Conservation (phyloP, 2,888 invertebrate genomes). For the Meta bourneti region DNA sequence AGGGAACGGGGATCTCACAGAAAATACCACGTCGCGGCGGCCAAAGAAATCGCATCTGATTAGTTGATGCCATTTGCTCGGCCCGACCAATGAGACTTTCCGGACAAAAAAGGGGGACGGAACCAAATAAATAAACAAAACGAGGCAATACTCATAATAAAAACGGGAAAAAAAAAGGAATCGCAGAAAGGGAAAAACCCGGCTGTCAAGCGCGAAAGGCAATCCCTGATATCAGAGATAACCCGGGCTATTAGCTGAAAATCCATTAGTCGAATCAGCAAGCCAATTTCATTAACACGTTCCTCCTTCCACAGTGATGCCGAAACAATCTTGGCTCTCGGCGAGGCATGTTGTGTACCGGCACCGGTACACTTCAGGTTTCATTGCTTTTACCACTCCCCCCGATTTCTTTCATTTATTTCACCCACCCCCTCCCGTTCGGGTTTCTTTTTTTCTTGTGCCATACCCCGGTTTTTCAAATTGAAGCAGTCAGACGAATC, state of each 20-base stretch:
- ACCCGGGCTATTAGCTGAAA: constrained; percentile 68
- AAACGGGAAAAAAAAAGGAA: constrained; percentile 17
- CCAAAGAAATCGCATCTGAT: constrained; percentile 62
- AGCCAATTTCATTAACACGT: constrained; percentile 75
- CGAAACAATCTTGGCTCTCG: not conserved
- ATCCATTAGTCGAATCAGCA: constrained; percentile 72
- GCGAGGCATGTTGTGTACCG: constrained; percentile 2
- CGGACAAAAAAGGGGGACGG: not conserved
- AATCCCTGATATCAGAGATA: constrained; percentile 62
- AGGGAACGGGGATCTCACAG: too few relatives aligned
- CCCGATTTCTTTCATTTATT: constrained; percentile 1
- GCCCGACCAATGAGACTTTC: constrained; percentile 63
- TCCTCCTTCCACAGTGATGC: constrained; percentile 7
- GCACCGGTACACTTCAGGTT: constrained; percentile 38
- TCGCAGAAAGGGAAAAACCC: constrained; percentile 31
- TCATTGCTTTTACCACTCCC: constrained; percentile 64
- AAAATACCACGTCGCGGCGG: too few relatives aligned
- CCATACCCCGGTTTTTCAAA: constrained; percentile 56
- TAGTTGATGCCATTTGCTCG: constrained; percentile 40
- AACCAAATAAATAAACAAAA: constrained; percentile 44
- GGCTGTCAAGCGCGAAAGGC: constrained; percentile 64
- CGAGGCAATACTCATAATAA: constrained; percentile 41
- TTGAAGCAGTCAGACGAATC: constrained; percentile 69
- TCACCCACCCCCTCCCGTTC: constrained; percentile 6
- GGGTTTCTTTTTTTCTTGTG: constrained; percentile 23